A percentile compares a stretch with the other conserved stretches of the same genome.
Conservation (phyloP, 2,888 invertebrate species). For the Hirtodrosophila duncani region DNA sequence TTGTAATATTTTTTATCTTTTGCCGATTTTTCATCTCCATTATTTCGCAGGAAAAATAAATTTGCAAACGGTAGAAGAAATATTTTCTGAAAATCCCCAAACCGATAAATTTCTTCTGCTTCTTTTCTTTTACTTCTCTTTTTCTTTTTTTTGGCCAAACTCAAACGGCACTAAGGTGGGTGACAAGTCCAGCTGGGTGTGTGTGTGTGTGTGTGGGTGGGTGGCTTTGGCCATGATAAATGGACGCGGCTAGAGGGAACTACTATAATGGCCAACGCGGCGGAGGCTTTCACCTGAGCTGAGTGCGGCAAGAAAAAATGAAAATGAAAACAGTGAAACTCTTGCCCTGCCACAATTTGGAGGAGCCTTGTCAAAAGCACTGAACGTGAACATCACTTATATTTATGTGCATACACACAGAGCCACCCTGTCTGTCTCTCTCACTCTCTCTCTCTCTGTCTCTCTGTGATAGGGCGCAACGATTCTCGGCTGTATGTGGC, state of each 20-base stretch:
- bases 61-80: slow-evolving; percentile 62
- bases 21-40: slow-evolving; percentile 62
- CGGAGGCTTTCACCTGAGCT: slow-evolving; percentile 60
- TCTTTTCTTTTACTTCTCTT: slow-evolving; percentile 6
- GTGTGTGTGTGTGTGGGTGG: neutral
- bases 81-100: slow-evolving; percentile 55
- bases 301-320: slow-evolving; percentile 26
- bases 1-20: slow-evolving; percentile 33
- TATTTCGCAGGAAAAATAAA: slow-evolving; percentile 62
- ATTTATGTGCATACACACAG: slow-evolving; percentile 14
- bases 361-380: slow-evolving; percentile 54
- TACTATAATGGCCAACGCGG: slow-evolving; percentile 53
- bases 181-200: slow-evolving; percentile 54
- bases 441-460: slow-evolving; percentile 2
- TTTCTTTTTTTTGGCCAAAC: slow-evolving; percentile 5
- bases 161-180: slow-evolving; percentile 25
- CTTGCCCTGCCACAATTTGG: no score
- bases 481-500: slow-evolving; percentile 67
- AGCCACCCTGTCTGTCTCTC: neutral
- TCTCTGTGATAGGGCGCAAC: slow-evolving; percentile 9
- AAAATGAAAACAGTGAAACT: no score
- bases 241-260: slow-evolving; percentile 61
- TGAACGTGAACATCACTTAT: slow-evolving; percentile 63
- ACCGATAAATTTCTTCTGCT: slow-evolving; percentile 55
- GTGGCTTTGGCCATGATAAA: slow-evolving; percentile 46